Evolutionary conservation across 2,113 vertebrate species (phyloP).

Genomic region (Tetraodon nigroviridis): DNA sequence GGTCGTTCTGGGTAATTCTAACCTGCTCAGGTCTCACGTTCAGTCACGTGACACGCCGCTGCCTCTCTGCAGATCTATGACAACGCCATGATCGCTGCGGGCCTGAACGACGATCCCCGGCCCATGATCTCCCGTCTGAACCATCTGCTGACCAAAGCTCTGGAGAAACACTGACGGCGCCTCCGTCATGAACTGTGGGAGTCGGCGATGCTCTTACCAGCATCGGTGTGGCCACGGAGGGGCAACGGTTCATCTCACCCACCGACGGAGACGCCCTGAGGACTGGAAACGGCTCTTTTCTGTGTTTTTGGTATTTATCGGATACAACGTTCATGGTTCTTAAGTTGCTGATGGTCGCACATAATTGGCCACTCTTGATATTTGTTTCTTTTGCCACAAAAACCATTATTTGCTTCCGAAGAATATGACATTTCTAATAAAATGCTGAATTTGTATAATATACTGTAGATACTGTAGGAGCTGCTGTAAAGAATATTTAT

Average conservation of each 20-base stretch:
- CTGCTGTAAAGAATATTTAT: slow-evolving; percentile 57
- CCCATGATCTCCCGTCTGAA: slow-evolving; percentile 91
- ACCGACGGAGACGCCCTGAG: too few species aligned
- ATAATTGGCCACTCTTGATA: too few species aligned
- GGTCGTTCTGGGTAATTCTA: slow-evolving; percentile 66
- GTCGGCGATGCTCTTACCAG: too few species aligned
- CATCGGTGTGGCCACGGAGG: background rate
- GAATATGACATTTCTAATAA: too few species aligned
- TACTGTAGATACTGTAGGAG: background rate
- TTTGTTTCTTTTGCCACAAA: too few species aligned
- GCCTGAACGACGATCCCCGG: slow-evolving; percentile 89
- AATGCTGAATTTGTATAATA: background rate
- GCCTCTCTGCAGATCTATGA: slow-evolving; percentile 84
- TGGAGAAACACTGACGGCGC: slow-evolving; percentile 81
- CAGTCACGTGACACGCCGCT: background rate
- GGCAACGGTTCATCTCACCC: background rate
- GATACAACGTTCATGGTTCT: too few species aligned
- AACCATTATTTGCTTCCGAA: too few species aligned
- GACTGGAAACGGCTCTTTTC: background rate
- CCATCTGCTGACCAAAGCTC: slow-evolving; percentile 82
- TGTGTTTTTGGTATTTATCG: background rate
- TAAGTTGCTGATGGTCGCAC: too few species aligned
- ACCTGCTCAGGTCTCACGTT: too few species aligned
- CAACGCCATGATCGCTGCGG: slow-evolving; percentile 96
- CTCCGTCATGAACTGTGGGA: slow-evolving; percentile 4